Evolutionary conservation across 2,888 invertebrate genomes (phyloP).

Genomic region (Drosophila mimica): DNA sequence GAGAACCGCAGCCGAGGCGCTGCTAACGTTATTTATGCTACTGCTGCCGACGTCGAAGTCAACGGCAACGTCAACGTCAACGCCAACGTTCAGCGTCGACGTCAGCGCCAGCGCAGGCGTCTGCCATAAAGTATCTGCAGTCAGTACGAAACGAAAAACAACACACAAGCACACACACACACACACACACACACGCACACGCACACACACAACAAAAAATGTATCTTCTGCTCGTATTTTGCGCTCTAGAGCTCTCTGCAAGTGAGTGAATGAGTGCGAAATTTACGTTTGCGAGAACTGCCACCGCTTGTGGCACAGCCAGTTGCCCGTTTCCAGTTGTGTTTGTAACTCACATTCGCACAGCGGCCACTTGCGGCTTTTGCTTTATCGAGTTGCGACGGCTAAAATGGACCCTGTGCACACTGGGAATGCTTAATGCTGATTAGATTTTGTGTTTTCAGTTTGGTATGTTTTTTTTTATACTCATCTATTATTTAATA

Average conservation of each 20-base stretch:
- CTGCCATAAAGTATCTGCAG: slow-evolving; percentile 72
- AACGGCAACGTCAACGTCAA: slow-evolving; percentile 11
- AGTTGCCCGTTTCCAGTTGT: slow-evolving; percentile 60
- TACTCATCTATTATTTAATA: neutral
- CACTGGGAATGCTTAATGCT: neutral
- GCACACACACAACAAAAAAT: slow-evolving; percentile 16
- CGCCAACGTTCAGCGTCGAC: slow-evolving; percentile 20
- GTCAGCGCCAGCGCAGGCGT: slow-evolving; percentile 30
- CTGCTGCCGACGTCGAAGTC: slow-evolving; percentile 24
- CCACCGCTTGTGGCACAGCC: slow-evolving; percentile 49
- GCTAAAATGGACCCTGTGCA: slow-evolving; percentile 1
- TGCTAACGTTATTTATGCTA: slow-evolving; percentile 50
- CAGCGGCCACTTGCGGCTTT: slow-evolving; percentile 37
- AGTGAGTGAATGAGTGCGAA: slow-evolving; percentile 60
- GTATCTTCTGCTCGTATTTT: slow-evolving; percentile 58
- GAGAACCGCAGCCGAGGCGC: slow-evolving; percentile 49
- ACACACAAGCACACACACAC: slow-evolving; percentile 6
- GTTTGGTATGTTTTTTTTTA: slow-evolving; percentile 30
- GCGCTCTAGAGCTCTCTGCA: slow-evolving; percentile 35
- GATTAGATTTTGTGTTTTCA: neutral
- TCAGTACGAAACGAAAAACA: slow-evolving; percentile 43
- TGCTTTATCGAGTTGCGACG: slow-evolving; percentile 28
- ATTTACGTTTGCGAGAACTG: slow-evolving; percentile 56
- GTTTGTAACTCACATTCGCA: slow-evolving; percentile 44
- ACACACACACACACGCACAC: slow-evolving; percentile 2